Conservation (phyloP, 2,888 invertebrate species). For the Andrena trimmerana region DNA sequence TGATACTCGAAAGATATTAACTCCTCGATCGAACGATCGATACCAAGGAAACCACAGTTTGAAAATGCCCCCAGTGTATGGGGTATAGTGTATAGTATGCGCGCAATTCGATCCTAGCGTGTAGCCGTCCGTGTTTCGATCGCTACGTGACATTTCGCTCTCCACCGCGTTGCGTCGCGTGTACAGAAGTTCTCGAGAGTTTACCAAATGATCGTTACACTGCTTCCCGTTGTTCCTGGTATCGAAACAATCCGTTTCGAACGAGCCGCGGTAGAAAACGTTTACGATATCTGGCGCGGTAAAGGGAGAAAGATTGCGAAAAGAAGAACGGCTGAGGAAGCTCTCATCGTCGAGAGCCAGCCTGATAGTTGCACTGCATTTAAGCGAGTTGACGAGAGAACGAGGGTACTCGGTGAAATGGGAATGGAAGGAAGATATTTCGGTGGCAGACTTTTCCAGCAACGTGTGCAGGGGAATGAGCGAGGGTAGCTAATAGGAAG, state of each 20-base stretch:
- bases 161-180: neutral
- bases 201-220: neutral
- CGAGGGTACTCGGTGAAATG: neutral
- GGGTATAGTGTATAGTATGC: neutral
- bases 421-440: constrained; percentile 20
- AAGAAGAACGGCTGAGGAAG: neutral
- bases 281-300: neutral
- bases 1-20: no score
- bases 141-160: constrained; percentile 5
- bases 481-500: no score
- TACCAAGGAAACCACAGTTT: neutral
- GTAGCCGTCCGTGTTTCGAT: neutral
- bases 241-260: neutral
- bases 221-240: no score
- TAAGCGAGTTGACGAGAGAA: constrained; percentile 2
- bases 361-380: neutral
- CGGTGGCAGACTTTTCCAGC: constrained; percentile 8
- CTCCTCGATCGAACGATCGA: neutral
- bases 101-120: neutral
- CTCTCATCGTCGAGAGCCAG: neutral
- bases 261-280: neutral
- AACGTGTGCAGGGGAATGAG: neutral
- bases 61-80: neutral
- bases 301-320: no score
- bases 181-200: neutral